Conservation (phyloP, 2,888 invertebrate species). For the Xanthia icteritia region DNA sequence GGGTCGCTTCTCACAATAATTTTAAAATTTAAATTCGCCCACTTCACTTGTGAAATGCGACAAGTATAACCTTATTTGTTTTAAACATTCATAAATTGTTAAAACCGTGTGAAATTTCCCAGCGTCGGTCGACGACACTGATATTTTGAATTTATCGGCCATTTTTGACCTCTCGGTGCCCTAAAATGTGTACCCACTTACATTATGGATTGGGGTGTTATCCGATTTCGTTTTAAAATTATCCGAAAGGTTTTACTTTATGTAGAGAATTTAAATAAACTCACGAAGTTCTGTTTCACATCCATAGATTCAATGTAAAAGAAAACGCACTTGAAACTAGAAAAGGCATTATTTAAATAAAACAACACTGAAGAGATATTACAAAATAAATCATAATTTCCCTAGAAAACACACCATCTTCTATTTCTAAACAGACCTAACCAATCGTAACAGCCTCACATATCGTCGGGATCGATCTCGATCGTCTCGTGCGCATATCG, state of each 20-base stretch:
- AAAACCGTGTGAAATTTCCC: constrained; percentile 74
- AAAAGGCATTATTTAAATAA: no score
- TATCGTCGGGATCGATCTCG: constrained; percentile 62
- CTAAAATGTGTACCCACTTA: constrained; percentile 35
- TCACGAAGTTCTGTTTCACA: constrained; percentile 1
- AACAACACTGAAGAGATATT: not conserved
- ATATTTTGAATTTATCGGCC: constrained; percentile 65
- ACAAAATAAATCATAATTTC: constrained; percentile 3
- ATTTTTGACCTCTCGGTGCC: constrained; percentile 57
- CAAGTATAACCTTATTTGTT: constrained; percentile 74
- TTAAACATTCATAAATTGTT: constrained; percentile 76
- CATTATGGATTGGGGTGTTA: constrained; percentile 30
- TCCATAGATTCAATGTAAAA: not conserved
- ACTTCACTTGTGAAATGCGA: constrained; percentile 71
- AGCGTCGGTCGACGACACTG: constrained; percentile 51
- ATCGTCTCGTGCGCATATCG: constrained; percentile 64
- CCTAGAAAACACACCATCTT: constrained; percentile 3
- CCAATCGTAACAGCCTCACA: constrained; percentile 49
- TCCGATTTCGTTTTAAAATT: constrained; percentile 48
- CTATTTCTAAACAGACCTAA: constrained; percentile 36
- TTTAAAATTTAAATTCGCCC: constrained; percentile 75
- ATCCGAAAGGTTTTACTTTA: constrained; percentile 32
- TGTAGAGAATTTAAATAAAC: constrained; percentile 24
- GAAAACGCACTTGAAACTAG: not conserved
- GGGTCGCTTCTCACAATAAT: constrained; percentile 63